Percentiles rank a stretch among this genome's conserved stretches.
These are phyloP conservation scores for Corydoras sp. DNA, from an alignment of 2,113 vertebrate genomes.

Conservation along the genomic window DNA sequence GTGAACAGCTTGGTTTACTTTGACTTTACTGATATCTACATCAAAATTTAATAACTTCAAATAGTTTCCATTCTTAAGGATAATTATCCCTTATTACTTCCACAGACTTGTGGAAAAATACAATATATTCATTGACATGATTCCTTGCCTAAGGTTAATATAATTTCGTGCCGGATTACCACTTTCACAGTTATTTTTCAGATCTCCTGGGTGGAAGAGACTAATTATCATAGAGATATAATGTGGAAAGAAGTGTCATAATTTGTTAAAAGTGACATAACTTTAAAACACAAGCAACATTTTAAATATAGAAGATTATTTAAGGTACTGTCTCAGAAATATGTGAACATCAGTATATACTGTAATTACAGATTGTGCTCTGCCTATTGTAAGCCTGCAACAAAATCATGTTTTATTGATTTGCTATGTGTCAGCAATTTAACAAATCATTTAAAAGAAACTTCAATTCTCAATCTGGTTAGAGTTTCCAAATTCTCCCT, in stretches of 20 bases:
- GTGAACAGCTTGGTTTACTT: neutral
- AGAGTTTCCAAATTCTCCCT: too few relatives aligned
- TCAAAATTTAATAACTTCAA: constrained; percentile 8
- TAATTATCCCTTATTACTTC: constrained; percentile 34
- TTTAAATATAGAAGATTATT: too few relatives aligned
- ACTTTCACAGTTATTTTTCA: constrained; percentile 39
- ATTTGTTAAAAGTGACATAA: neutral
- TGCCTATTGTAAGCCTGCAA: too few relatives aligned
- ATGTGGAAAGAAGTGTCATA: constrained; percentile 11
- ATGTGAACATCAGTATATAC: too few relatives aligned
- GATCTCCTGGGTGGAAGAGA: constrained; percentile 21
- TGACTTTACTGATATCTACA: constrained; percentile 34
- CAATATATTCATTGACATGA: constrained; percentile 45
- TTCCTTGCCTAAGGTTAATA: constrained; percentile 47
- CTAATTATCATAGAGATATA: constrained; percentile 20
- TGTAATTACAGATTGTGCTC: too few relatives aligned
- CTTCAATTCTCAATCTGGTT: too few relatives aligned
- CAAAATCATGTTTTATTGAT: too few relatives aligned
- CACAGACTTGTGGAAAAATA: constrained; percentile 32
- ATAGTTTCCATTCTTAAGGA: constrained; percentile 47
- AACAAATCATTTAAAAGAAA: too few relatives aligned
- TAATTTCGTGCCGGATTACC: constrained; percentile 46
- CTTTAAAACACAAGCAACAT: too few relatives aligned
- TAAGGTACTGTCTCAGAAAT: too few relatives aligned
- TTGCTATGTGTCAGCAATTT: too few relatives aligned